A percentile compares a stretch with the other conserved stretches of the same genome.
Conservation (phyloP, 1,140 invertebrate genomes). For the Pachyrhynchus sulphureomaculatus region DNA sequence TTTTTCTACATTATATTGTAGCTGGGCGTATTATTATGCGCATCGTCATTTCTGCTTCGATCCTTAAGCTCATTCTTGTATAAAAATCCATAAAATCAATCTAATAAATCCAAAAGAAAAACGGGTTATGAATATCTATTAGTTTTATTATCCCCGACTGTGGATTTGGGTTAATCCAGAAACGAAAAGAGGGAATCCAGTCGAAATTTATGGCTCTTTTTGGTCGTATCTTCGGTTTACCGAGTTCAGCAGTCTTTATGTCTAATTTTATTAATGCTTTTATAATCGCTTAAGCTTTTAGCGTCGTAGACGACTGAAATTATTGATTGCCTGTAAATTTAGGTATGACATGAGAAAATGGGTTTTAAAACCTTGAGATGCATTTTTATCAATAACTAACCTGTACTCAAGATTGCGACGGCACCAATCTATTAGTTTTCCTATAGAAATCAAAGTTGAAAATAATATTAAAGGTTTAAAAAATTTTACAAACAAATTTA, state of each 20-base stretch:
- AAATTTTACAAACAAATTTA: too few species aligned
- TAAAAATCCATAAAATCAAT: not conserved
- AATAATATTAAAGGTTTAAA: too few species aligned
- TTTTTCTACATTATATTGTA: too few species aligned
- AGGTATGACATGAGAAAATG: too few species aligned
- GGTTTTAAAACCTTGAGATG: too few species aligned
- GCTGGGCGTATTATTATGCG: too few species aligned
- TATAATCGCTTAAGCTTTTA: not conserved
- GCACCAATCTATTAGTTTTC: too few species aligned
- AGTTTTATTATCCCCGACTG: slow-evolving; percentile 16
- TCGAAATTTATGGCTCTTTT: slow-evolving; percentile 16
- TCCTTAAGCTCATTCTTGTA: not conserved
- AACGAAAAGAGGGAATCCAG: slow-evolving; percentile 6
- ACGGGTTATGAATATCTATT: slow-evolving; percentile 21
- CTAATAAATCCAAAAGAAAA: slow-evolving; percentile 1
- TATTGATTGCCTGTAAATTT: not conserved
- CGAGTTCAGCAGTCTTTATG: slow-evolving; percentile 9
- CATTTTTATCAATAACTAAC: too few species aligned
- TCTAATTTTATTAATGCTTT: slow-evolving; percentile 16
- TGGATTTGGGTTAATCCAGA: slow-evolving; percentile 14
- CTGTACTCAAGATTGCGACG: too few species aligned
- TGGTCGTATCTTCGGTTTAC: slow-evolving; percentile 10
- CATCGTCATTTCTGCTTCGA: too few species aligned
- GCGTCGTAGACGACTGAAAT: not conserved
- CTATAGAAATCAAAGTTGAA: too few species aligned